Conservation (phyloP, 2,888 invertebrate species). For the Lasioglossum calceatum region DNA sequence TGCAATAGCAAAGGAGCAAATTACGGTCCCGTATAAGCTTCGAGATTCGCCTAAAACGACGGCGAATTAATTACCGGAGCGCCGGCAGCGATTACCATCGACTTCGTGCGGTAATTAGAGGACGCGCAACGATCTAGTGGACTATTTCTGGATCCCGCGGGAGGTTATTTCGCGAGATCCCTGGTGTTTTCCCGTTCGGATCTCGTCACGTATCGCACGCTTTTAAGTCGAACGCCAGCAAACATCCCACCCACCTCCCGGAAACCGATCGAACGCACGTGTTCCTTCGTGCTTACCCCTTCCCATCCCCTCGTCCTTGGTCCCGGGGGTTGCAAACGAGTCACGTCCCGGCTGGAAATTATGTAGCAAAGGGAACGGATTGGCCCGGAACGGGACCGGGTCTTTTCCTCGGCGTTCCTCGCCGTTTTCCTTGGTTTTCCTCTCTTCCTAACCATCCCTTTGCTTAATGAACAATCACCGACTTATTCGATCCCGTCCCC, state of each 20-base stretch:
- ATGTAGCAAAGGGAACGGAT: slow-evolving; percentile 60
- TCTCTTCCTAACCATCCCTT: background rate
- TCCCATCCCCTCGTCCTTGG: background rate
- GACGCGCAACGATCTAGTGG: background rate
- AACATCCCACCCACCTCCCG: background rate
- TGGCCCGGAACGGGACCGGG: slow-evolving; percentile 12
- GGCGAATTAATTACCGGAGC: background rate
- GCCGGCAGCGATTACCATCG: background rate
- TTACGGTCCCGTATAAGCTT: background rate
- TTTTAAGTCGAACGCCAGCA: background rate
- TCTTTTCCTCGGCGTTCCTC: background rate
- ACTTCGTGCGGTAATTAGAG: background rate
- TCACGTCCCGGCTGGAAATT: slow-evolving; percentile 61
- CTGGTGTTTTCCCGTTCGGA: background rate
- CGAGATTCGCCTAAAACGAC: background rate
- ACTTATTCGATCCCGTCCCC: background rate
- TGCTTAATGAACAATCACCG: background rate
- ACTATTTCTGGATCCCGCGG: background rate
- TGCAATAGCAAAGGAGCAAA: background rate
- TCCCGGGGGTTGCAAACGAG: slow-evolving; percentile 33
- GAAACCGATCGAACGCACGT: slow-evolving; percentile 1
- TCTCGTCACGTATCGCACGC: background rate
- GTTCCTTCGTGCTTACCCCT: background rate
- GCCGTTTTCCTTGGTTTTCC: background rate
- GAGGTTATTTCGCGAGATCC: background rate